These are phyloP conservation scores for Pimpla rufipes DNA, from an alignment of 2,888 invertebrate species.

Conservation along the genomic window DNA sequence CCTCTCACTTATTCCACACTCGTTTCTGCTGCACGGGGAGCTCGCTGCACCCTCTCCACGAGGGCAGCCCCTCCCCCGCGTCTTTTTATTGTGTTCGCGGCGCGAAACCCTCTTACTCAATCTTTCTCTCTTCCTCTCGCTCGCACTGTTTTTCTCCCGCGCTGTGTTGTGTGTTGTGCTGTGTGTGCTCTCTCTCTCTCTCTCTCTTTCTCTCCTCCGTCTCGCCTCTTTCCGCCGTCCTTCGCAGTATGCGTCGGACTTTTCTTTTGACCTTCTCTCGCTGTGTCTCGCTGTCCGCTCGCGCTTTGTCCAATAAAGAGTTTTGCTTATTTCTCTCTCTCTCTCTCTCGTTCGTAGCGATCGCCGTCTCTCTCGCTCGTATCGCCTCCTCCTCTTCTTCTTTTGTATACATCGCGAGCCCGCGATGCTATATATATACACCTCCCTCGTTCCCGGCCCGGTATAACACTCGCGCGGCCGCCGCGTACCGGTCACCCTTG, in stretches of 20 bases:
- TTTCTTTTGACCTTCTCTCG: conserved; percentile 65
- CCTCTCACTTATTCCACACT: conserved; percentile 55
- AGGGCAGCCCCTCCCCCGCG: conserved; percentile 6
- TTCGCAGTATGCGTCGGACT: conserved; percentile 49
- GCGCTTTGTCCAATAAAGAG: conserved; percentile 14
- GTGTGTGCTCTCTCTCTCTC: conserved; percentile 13
- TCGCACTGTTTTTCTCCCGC: too few species aligned
- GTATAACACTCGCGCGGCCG: neutral
- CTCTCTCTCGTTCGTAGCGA: neutral
- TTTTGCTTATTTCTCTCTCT: conserved; percentile 38
- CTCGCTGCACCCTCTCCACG: conserved; percentile 33
- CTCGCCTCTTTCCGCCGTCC: conserved; percentile 28
- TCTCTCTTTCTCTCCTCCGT: conserved; percentile 7
- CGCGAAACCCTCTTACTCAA: conserved; percentile 61
- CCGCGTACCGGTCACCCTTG: conserved; percentile 71
- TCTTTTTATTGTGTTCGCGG: conserved; percentile 38
- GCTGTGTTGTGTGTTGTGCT: too few species aligned
- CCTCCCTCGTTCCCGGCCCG: neutral
- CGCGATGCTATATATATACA: neutral
- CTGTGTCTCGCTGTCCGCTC: conserved; percentile 37
- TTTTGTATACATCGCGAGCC: conserved; percentile 38
- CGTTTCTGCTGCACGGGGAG: conserved; percentile 48
- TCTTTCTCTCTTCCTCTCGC: conserved; percentile 27
- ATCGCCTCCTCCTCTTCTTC: conserved; percentile 34
- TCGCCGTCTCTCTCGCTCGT: conserved; percentile 24